A percentile compares a stretch with the other conserved stretches of the same genome.
Evolutionary conservation across 2,888 invertebrate species (phyloP).

Genomic region (Melieria crassipennis): DNA sequence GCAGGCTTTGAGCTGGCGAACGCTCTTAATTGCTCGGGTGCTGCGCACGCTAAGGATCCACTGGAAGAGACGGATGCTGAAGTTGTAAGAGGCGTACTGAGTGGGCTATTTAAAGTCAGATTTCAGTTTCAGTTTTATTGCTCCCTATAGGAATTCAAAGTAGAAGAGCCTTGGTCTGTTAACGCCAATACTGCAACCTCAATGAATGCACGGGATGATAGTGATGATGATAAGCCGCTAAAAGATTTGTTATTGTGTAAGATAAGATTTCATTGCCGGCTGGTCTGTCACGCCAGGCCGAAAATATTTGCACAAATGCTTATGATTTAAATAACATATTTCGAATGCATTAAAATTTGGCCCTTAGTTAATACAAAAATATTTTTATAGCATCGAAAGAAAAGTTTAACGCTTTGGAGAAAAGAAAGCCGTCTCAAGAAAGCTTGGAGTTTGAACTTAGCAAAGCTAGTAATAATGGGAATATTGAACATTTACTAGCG

Average conservation of each 20-base stretch:
- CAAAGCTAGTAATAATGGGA: neutral
- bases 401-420: neutral
- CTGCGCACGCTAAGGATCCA: slow-evolving; percentile 45
- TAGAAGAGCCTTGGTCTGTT: neutral
- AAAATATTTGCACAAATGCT: too few relatives aligned
- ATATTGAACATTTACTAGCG: slow-evolving; percentile 1
- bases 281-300: too few relatives aligned
- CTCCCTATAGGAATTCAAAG: too few relatives aligned
- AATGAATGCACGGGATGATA: slow-evolving; percentile 32
- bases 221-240: slow-evolving; percentile 42
- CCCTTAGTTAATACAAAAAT: neutral
- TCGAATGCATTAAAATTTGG: too few relatives aligned
- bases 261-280: too few relatives aligned
- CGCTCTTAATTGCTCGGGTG: neutral
- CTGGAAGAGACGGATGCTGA: slow-evolving; percentile 47
- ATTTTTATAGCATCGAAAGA: neutral
- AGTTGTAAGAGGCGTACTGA: slow-evolving; percentile 28
- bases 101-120: too few relatives aligned
- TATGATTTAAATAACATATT: too few relatives aligned
- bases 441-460: neutral
- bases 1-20: too few relatives aligned
- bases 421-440: neutral
- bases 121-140: too few relatives aligned
- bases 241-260: slow-evolving; percentile 36
- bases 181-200: slow-evolving; percentile 2